Conservation (phyloP, 2,797 vertebrate species). For the Chelmon rostratus region DNA sequence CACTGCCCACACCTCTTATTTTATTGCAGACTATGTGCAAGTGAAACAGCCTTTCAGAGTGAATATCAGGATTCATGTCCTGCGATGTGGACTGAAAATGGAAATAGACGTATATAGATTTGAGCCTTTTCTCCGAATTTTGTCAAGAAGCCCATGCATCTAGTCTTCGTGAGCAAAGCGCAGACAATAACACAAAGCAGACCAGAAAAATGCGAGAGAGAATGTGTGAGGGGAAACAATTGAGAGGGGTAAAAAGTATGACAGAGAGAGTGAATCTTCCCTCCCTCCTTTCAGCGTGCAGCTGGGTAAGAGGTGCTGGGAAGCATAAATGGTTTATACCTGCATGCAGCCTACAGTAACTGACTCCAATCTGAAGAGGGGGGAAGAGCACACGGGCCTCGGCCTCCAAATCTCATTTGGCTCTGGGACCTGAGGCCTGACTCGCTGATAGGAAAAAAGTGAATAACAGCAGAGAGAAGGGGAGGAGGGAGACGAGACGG, state of each 20-base stretch:
- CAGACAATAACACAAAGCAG: conserved; percentile 2
- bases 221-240: conserved; percentile 36
- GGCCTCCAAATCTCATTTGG: conserved; percentile 85
- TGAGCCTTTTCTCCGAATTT: not conserved
- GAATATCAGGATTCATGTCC: not conserved
- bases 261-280: conserved; percentile 25
- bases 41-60: not conserved
- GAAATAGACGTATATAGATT: not conserved
- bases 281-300: conserved; percentile 9
- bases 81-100: not conserved
- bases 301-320: conserved; percentile 45
- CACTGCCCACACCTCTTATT: not conserved
- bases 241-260: conserved; percentile 19
- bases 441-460: conserved; percentile 66
- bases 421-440: conserved; percentile 71
- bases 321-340: conserved; percentile 79
- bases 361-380: conserved; percentile 72
- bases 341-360: conserved; percentile 78
- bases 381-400: conserved; percentile 53
- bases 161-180: not conserved
- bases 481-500: conserved; percentile 11
- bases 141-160: not conserved
- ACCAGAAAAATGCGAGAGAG: not conserved
- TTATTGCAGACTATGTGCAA: not conserved
- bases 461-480: conserved; percentile 61